Evolutionary conservation across 2,797 vertebrate genomes (phyloP), one percentile per base, ranked within the genome.

Genomic region (Xiphophorus birchmanni): DNA sequence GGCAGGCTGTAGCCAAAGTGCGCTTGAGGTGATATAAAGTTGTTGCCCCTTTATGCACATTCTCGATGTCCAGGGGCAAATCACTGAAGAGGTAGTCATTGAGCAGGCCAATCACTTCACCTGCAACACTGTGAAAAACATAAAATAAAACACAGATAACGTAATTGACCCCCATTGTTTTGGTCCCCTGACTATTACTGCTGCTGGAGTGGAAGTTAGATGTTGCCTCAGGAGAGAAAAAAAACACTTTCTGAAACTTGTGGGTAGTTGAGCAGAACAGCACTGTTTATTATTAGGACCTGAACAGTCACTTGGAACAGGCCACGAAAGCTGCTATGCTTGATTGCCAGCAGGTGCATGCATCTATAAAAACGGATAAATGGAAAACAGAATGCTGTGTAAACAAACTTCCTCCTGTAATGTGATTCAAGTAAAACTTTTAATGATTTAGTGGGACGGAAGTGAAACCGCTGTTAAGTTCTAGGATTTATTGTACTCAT

Each of bases 51-150:
- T 91, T 94, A 45, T 94, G 94, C 73, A 96, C 88, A 75, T 92
- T 95, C 86, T 96, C 96, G 79, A 97, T 92, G 90, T 97, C 96
- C 13, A 95, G 91, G 77, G 93, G 93, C 78, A 96, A 93, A 88
- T 96, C 94, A 45, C 87, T 95, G 88, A 92, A 94, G 89, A 97
- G 91, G 90, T 97, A 97, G 88, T 96, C 94, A 77, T 91, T 93
- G 77, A 96, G 93, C 80, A 96, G 89, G 76, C 86, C 83, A 72
- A 95, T 90, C 89, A 96, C 88, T 40, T 95, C 95, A 37, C 90
- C 88, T 0, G 94, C 89, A 83, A 93, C 84, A 81, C 95, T 96
- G 87, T 67, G 40, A 45, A 72, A 37, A 50, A 74, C 45, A 73
- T 50, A 80, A n/a, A 50, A 42, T 29, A 17, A 63, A 2, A 80